Conservation (phyloP, 2,797 vertebrate genomes). For the Alauda arvensis region DNA sequence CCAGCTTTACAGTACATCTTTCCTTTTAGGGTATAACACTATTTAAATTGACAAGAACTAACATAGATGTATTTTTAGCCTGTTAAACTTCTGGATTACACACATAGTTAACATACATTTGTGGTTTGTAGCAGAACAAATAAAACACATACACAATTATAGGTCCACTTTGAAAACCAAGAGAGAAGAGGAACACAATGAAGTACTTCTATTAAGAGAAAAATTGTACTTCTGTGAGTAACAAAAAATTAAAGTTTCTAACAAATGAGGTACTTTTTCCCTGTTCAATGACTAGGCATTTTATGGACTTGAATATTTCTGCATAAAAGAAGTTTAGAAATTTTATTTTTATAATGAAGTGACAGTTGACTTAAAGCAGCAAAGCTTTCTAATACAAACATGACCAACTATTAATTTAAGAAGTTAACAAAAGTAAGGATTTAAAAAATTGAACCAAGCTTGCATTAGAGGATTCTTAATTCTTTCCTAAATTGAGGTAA, state of each 20-base stretch:
- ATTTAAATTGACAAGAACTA: constrained; percentile 38
- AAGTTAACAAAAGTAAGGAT: background rate
- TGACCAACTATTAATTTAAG: background rate
- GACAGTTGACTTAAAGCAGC: background rate
- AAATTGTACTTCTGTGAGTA: background rate
- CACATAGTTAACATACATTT: constrained; percentile 39
- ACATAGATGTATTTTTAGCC: constrained; percentile 54
- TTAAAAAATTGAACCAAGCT: background rate
- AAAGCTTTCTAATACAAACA: background rate
- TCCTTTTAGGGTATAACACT: constrained; percentile 60
- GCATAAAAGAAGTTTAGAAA: background rate
- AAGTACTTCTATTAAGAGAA: background rate
- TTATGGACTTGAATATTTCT: background rate
- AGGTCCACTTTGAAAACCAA: background rate
- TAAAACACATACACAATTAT: background rate
- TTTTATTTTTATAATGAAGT: background rate
- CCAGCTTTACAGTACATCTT: background rate
- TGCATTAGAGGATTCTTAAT: background rate
- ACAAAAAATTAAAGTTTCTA: background rate
- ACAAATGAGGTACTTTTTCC: background rate
- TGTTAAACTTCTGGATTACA: constrained; percentile 26
- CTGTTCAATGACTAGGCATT: background rate
- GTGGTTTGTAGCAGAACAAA: background rate
- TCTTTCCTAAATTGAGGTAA: background rate
- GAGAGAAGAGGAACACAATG: background rate